Base-by-base conservation (phyloP, 2,113 vertebrate genomes). In the Pitta sordida region DNA sequence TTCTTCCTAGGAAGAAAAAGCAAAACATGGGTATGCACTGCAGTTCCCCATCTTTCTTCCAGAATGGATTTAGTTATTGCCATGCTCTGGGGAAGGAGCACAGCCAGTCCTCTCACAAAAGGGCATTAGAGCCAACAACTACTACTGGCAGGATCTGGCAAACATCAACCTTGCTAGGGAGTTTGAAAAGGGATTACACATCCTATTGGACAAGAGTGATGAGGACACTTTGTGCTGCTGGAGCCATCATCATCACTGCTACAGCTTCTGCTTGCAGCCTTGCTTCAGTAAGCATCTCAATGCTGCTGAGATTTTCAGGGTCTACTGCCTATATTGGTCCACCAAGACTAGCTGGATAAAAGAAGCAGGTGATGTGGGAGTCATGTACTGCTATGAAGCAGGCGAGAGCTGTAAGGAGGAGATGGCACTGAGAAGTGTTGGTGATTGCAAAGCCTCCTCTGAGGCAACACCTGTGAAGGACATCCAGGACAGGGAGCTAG, bases 1-100 rank as follows among this genome's bases (percentile, higher is more conserved):
- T 94, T 98, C 98, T 90, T 98, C 98, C 98, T 98, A 75, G 70
- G 46, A 71, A 37, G 41, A 91, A 36, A n/a, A 95, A 1, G 70
- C 6, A 88, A 59, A 88, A 41, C 11, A 48, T 1, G 13, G 13
- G 10, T 17, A 39, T 9, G 30, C 15, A 7, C 30, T n/a, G 59
- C 65, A 67, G 32, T 13, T 69, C 23, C 36, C 51, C 52, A 53
- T 18, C 53, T 62, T 63, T 48, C 59, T 59, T 82, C 70, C 56
- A 65, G 68, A 51, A 56, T 43, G 21, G 41, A 62, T 81, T 77
- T 39, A 17, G 19, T 27, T 49, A 30, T 10, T 65, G 48, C 48
- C 39, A n/a, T 20, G 23, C 36, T n/a, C 53, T 62, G 11, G 13
- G 27, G 32, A 88, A 80, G 39, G 11, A 79, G 64, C 49, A 84